Conservation (phyloP, 64 coral and sea anemone genomes). For the Astreopora myriophthalma region DNA sequence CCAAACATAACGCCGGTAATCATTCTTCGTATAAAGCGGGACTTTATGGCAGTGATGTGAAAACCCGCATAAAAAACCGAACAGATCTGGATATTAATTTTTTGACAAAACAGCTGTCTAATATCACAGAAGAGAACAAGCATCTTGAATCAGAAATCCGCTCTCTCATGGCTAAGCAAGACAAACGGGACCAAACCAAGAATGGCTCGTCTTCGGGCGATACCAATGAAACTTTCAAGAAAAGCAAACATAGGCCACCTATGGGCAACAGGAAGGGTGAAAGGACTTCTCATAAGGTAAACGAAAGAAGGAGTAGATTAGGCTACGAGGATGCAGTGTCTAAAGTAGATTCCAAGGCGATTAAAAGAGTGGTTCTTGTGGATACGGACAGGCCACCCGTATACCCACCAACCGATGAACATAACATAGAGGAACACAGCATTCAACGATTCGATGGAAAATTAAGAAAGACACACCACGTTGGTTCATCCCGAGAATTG, state of each 20-base stretch:
- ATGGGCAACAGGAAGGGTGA: not conserved
- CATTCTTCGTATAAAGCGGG: not conserved
- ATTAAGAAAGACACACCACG: not conserved
- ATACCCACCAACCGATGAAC: constrained; percentile 22
- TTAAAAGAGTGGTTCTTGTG: constrained; percentile 20
- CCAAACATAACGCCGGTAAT: not conserved
- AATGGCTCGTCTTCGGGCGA: not conserved
- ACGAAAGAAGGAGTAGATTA: not conserved
- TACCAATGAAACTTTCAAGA: not conserved
- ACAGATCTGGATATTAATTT: constrained; percentile 23
- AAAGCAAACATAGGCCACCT: not conserved
- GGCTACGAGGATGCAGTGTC: not conserved
- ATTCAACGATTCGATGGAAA: not conserved
- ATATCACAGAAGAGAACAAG: constrained; percentile 55
- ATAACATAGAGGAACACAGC: constrained; percentile 11
- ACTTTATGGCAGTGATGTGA: no score
- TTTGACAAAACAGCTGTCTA: constrained; percentile 8
- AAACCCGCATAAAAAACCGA: not conserved
- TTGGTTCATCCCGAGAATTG: not conserved
- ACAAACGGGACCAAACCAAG: not conserved
- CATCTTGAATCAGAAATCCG: constrained; percentile 47
- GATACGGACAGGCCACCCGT: constrained; percentile 33
- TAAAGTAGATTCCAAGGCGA: not conserved
- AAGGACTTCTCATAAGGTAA: not conserved
- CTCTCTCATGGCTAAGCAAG: constrained; percentile 4